Evolutionary conservation across 2,888 invertebrate species (phyloP).

Genomic region (Odontomyia ornata): DNA sequence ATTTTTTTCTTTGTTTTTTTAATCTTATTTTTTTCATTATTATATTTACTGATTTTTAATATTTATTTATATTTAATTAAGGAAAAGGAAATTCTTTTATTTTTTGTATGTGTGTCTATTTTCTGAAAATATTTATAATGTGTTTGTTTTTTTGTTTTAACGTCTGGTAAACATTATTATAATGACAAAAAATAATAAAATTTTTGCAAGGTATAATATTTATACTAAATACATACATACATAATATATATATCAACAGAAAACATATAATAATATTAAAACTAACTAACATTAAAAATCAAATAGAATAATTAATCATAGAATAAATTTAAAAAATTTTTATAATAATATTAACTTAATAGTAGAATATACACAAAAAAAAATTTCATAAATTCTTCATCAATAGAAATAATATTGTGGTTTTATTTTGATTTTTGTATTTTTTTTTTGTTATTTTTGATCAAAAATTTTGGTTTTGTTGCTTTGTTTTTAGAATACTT

Average conservation of each 20-base stretch:
- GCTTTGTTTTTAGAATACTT: too few species aligned
- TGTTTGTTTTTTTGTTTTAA: background rate
- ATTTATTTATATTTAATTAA: background rate
- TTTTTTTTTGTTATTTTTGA: background rate
- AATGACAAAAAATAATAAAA: slow-evolving; percentile 28
- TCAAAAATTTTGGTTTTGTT: background rate
- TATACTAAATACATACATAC: background rate
- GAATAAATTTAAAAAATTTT: background rate
- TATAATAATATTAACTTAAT: background rate
- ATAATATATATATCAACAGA: slow-evolving; percentile 14
- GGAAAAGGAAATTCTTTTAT: background rate
- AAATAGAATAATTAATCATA: background rate
- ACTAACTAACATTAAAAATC: background rate
- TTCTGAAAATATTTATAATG: background rate
- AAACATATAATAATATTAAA: background rate
- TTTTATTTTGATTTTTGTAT: background rate
- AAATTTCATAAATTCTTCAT: background rate
- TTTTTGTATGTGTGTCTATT: slow-evolving; percentile 2
- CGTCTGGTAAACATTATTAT: background rate
- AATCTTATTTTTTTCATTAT: background rate
- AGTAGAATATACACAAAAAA: slow-evolving; percentile 1
- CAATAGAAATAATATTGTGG: background rate
- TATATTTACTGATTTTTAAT: background rate
- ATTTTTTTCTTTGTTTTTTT: slow-evolving; percentile 12
- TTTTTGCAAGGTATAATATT: slow-evolving; percentile 33